Evolutionary conservation across 1,140 invertebrate genomes (phyloP).

Genomic region (Ostrea denselamellosa): DNA sequence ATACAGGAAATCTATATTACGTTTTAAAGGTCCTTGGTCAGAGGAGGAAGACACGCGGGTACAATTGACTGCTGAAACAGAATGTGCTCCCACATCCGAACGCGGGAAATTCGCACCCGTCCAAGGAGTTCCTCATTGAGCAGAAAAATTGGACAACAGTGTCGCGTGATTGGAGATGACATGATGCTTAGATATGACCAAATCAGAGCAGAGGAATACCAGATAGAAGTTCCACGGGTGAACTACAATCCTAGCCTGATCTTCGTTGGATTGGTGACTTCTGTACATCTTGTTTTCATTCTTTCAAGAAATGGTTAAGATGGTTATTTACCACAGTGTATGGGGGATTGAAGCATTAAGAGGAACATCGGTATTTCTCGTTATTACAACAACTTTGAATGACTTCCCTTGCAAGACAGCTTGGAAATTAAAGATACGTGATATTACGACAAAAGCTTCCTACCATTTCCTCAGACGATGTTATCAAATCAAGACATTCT

Average conservation of each 20-base stretch:
- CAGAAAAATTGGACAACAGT: not conserved
- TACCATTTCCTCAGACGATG: not conserved
- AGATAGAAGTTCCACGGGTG: not conserved
- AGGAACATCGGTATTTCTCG: not conserved
- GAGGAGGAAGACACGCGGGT: not conserved
- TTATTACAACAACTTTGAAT: not conserved
- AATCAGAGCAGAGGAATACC: not conserved
- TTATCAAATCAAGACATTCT: not conserved
- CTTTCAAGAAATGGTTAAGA: not conserved
- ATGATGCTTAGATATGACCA: not conserved
- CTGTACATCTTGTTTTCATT: not conserved
- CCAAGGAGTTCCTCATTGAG: not conserved
- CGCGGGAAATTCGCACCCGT: not conserved
- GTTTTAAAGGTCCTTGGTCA: not conserved
- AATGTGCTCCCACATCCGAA: not conserved
- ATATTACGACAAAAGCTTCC: not conserved
- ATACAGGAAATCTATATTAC: not conserved
- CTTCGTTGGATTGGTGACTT: not conserved
- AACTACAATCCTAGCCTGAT: not conserved
- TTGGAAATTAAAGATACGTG: not conserved
- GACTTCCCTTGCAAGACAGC: not conserved
- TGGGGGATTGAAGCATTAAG: not conserved
- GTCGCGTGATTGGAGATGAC: conserved; percentile 16
- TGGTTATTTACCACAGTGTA: not conserved
- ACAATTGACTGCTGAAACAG: not conserved